These are phyloP conservation scores for Alectoris magna DNA, from an alignment of 2,797 vertebrate genomes.

Conservation along the genomic window DNA sequence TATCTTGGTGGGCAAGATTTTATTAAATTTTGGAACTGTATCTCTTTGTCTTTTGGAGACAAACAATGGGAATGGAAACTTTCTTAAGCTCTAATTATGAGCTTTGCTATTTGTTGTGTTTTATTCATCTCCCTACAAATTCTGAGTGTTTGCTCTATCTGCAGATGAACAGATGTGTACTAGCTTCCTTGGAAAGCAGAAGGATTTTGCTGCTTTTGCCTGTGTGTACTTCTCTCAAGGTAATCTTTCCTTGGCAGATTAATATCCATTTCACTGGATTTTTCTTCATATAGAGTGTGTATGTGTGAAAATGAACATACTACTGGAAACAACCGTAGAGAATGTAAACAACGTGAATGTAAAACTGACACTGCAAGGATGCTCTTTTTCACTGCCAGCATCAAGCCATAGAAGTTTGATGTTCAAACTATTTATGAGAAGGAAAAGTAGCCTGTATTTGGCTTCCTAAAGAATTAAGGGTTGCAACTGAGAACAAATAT, in stretches of 20 bases:
- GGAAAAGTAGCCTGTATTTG: not conserved
- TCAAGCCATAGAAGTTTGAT: not conserved
- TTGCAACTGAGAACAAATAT: not conserved
- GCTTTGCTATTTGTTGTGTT: not conserved
- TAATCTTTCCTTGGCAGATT: not conserved
- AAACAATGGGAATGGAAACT: slow-evolving; percentile 28
- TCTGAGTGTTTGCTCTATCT: not conserved
- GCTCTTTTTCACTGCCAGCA: not conserved
- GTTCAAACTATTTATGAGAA: not conserved
- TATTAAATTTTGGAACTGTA: not conserved
- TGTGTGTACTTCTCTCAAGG: not conserved
- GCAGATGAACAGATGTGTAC: not conserved
- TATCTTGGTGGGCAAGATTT: not conserved
- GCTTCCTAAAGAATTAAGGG: not conserved
- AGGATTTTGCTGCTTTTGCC: not conserved
- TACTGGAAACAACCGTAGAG: accelerated
- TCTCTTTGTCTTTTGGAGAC: not conserved
- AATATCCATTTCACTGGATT: not conserved
- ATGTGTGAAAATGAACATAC: not conserved
- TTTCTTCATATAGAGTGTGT: not conserved
- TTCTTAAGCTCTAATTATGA: not conserved
- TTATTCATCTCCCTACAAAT: not conserved
- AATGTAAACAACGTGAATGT: not conserved
- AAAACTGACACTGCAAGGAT: not conserved
- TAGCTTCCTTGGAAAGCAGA: not conserved